Percentiles rank a stretch among this genome's conserved stretches.
phyloP scores from a whole-genome alignment of 2,797 vertebrate genomes.

The Gephyroberyx darwinii region DNA sequence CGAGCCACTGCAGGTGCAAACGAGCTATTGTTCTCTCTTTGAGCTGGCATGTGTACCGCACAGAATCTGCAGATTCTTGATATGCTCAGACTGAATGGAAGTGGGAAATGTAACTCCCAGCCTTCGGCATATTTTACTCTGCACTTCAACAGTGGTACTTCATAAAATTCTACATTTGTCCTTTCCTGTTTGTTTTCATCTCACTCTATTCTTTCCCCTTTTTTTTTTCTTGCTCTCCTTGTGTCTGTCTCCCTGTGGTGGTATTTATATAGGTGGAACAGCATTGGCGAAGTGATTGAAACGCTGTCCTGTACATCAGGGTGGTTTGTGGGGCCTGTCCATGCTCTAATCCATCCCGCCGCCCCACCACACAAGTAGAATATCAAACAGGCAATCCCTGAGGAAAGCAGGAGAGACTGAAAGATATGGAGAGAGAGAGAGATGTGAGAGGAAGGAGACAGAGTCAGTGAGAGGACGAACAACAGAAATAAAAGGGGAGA shows the following conservation, averaged over 20 bases:
- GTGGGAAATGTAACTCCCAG: conserved; percentile 34
- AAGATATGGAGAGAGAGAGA: conserved; percentile 21
- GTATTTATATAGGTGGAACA: conserved; percentile 86
- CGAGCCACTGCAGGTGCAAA: conserved; percentile 65
- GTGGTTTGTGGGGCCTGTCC: conserved; percentile 87
- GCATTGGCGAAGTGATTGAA: conserved; percentile 84
- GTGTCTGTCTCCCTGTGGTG: conserved; percentile 51
- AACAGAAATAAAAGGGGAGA: neutral
- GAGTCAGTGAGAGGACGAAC: conserved; percentile 10
- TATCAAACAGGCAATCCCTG: conserved; percentile 87
- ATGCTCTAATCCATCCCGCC: conserved; percentile 87
- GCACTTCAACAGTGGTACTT: conserved; percentile 39
- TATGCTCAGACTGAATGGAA: conserved; percentile 34
- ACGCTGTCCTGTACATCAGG: conserved; percentile 85
- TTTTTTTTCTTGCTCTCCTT: conserved; percentile 26
- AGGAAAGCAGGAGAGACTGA: conserved; percentile 75
- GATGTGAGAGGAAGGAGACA: conserved; percentile 40
- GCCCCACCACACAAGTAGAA: conserved; percentile 81
- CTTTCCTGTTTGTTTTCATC: conserved; percentile 66
- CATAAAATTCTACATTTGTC: conserved; percentile 68
- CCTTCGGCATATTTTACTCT: conserved; percentile 44
- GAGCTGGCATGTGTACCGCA: conserved; percentile 43
- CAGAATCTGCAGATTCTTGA: conserved; percentile 39
- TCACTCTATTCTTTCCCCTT: conserved; percentile 46
- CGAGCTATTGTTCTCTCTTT: conserved; percentile 63